A percentile compares a stretch with the other conserved stretches of the same genome.
Evolutionary conservation across 2,888 invertebrate genomes (phyloP).

Genomic region (Syrista parreyssii): DNA sequence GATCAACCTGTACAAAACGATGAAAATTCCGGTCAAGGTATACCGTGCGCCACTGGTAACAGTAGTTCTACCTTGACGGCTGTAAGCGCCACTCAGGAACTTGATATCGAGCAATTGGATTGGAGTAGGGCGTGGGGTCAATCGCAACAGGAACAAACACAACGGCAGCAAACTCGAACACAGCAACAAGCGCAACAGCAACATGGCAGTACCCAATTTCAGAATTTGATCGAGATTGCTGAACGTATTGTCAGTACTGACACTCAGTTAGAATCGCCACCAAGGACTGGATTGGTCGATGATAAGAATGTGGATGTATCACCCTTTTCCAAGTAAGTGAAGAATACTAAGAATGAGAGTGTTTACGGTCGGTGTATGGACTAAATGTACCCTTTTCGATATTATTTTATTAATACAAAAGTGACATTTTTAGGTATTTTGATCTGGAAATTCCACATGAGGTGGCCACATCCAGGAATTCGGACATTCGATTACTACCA

Average conservation of each 20-base stretch:
- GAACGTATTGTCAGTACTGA: slow-evolving; percentile 39
- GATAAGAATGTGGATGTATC: slow-evolving; percentile 44
- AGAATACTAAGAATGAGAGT: not conserved
- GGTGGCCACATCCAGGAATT: slow-evolving; percentile 46
- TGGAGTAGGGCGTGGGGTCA: slow-evolving; percentile 57
- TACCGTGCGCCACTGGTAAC: slow-evolving; percentile 31
- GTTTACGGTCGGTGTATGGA: not conserved
- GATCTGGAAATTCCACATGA: slow-evolving; percentile 56
- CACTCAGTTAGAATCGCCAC: slow-evolving; percentile 48
- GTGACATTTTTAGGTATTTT: slow-evolving; percentile 48
- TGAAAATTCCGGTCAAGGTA: slow-evolving; percentile 41
- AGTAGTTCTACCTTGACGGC: slow-evolving; percentile 31
- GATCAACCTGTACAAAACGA: slow-evolving; percentile 45
- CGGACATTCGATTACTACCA: slow-evolving; percentile 59
- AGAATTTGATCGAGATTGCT: slow-evolving; percentile 42
- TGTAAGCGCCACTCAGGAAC: slow-evolving; percentile 37
- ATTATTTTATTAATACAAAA: not conserved
- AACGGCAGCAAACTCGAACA: slow-evolving; percentile 37
- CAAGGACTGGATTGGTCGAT: slow-evolving; percentile 26
- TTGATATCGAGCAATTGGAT: slow-evolving; percentile 53
- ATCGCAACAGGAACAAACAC: slow-evolving; percentile 22
- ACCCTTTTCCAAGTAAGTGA: slow-evolving; percentile 54
- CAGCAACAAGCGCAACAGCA: slow-evolving; percentile 39
- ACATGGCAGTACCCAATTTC: slow-evolving; percentile 35
- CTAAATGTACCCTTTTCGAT: not conserved